A percentile compares a stretch with the other conserved stretches of the same genome.
Evolutionary conservation across 2,888 invertebrate species (phyloP).

Genomic region (Dryobotodes eremita): DNA sequence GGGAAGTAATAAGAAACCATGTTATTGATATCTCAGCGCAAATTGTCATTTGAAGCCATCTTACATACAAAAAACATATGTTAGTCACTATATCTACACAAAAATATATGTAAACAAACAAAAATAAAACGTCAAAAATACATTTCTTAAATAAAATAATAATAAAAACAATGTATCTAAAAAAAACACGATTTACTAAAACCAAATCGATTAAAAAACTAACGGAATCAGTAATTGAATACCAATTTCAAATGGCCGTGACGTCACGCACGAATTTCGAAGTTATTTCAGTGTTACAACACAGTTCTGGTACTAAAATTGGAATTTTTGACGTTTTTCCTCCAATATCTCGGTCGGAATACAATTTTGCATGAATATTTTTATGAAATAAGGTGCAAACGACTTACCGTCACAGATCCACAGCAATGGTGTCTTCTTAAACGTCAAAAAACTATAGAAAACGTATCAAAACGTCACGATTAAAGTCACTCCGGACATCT

Average conservation of each 20-base stretch:
- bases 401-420: constrained; percentile 79
- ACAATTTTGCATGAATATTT: constrained; percentile 46
- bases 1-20: constrained; percentile 67
- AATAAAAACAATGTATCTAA: constrained; percentile 18
- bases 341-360: constrained; percentile 42
- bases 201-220: constrained; percentile 51
- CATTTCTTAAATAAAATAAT: constrained; percentile 11
- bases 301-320: constrained; percentile 66
- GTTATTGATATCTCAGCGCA: constrained; percentile 54
- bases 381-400: constrained; percentile 58
- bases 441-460: constrained; percentile 83
- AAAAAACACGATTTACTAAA: constrained; percentile 14
- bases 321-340: constrained; percentile 54
- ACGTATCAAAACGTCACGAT: constrained; percentile 84
- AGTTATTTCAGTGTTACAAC: constrained; percentile 75
- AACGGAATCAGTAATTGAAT: constrained; percentile 60
- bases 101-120: constrained; percentile 41
- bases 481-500: constrained; percentile 85
- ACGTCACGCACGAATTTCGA: constrained; percentile 73
- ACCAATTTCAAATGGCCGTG: constrained; percentile 66
- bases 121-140: constrained; percentile 27
- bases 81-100: constrained; percentile 33
- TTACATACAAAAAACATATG: constrained; percentile 55
- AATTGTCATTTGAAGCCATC: constrained; percentile 63
- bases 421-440: constrained; percentile 77